Conservation (phyloP, 2,888 invertebrate genomes). For the Pseudococcus jackbeardsleyi region DNA sequence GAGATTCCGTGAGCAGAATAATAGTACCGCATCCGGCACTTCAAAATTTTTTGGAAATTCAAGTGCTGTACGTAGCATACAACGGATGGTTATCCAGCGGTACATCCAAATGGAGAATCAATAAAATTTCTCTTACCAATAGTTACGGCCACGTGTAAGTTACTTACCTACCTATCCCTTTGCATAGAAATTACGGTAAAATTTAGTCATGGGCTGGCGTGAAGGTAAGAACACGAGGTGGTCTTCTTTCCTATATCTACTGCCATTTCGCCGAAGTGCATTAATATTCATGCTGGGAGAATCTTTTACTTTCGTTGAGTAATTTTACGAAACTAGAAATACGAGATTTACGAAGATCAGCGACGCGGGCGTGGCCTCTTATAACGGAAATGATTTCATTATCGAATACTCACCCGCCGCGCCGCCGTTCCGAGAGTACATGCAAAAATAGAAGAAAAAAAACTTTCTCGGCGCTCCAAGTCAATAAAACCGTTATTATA, state of each 20-base stretch:
- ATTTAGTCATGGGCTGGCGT: neutral
- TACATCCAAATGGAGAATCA: slow-evolving; percentile 82
- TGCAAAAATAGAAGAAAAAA: neutral
- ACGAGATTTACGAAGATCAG: neutral
- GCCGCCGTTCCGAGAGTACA: neutral
- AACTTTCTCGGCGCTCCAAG: neutral
- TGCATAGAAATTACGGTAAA: neutral
- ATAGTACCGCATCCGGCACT: slow-evolving; percentile 91
- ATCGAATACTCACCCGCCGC: neutral
- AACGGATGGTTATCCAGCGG: slow-evolving; percentile 92
- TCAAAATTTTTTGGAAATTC: slow-evolving; percentile 79
- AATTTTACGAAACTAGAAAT: slow-evolving; percentile 34
- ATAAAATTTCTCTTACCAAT: slow-evolving; percentile 86
- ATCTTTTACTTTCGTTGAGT: slow-evolving; percentile 47
- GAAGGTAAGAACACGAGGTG: neutral
- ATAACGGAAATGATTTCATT: slow-evolving; percentile 46
- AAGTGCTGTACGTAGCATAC: slow-evolving; percentile 88
- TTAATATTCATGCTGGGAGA: slow-evolving; percentile 32
- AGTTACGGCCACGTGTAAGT: slow-evolving; percentile 84
- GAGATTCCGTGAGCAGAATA: slow-evolving; percentile 83
- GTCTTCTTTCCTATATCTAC: neutral
- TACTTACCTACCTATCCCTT: neutral
- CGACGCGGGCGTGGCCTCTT: neutral
- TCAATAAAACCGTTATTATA: neutral
- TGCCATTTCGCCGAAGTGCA: neutral